phyloP scores from a whole-genome alignment of 2,113 vertebrate species.

The Pantherophis guttatus region DNA sequence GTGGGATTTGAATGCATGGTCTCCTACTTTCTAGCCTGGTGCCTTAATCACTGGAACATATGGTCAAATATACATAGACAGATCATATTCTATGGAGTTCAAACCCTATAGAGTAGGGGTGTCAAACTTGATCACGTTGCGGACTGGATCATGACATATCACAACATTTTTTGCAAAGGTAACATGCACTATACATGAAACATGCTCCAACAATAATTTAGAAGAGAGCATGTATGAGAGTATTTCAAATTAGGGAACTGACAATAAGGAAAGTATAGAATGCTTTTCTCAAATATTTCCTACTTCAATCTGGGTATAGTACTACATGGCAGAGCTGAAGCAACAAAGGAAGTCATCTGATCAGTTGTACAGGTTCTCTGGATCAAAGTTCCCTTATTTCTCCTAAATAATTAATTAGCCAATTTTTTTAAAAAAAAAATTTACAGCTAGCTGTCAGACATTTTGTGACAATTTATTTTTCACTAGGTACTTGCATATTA shows the following conservation, averaged over 20 bases:
- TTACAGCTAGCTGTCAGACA: not conserved
- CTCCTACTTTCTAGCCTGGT: too few relatives aligned
- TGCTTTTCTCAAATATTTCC: not conserved
- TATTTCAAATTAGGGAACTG: not conserved
- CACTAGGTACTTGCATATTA: not conserved
- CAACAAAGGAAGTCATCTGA: not conserved
- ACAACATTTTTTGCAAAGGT: not conserved
- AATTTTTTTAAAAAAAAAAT: not conserved
- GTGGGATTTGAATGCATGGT: too few relatives aligned
- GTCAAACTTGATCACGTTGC: too few relatives aligned
- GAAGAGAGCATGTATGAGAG: not conserved
- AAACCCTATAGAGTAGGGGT: not conserved
- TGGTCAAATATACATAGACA: not conserved
- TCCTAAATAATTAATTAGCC: not conserved
- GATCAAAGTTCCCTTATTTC: too few relatives aligned
- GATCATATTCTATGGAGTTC: not conserved
- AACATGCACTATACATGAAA: not conserved
- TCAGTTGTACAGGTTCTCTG: too few relatives aligned
- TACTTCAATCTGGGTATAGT: not conserved
- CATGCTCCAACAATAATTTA: too few relatives aligned
- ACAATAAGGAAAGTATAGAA: not conserved
- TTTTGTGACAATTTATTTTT: not conserved
- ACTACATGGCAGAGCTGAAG: not conserved
- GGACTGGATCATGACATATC: too few relatives aligned
- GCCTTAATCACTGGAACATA: not conserved